Evolutionary conservation across 2,113 vertebrate genomes (phyloP).

Genomic region (Chaetops frenatus): DNA sequence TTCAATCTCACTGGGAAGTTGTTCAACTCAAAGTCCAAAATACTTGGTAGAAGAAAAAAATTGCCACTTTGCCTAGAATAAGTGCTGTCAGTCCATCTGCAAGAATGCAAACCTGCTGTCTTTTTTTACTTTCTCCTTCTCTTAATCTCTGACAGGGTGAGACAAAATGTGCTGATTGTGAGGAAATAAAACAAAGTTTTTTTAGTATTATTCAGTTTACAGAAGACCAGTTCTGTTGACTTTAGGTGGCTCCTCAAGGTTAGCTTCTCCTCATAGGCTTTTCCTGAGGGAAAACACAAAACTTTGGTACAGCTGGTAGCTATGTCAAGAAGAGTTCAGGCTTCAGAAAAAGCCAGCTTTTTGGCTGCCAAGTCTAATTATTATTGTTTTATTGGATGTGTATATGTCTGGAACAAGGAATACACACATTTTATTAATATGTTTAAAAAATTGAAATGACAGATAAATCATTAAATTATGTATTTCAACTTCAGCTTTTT

Average conservation of each 20-base stretch:
- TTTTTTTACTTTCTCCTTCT: background rate
- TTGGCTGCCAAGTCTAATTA: background rate
- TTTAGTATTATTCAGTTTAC: background rate
- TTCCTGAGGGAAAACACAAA: background rate
- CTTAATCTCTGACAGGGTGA: background rate
- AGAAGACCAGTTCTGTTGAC: background rate
- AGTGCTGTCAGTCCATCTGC: background rate
- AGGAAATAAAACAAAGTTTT: background rate
- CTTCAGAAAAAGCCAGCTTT: background rate
- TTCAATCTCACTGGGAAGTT: background rate
- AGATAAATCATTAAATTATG: background rate
- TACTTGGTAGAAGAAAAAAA: background rate
- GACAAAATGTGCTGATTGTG: background rate
- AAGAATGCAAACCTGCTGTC: background rate
- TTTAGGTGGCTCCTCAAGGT: background rate
- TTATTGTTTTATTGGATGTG: background rate
- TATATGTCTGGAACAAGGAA: background rate
- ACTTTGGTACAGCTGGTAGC: background rate
- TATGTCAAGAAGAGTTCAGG: background rate
- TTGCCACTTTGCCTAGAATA: rapidly evolving
- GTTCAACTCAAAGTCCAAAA: background rate
- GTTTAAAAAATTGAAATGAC: background rate
- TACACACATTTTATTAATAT: background rate
- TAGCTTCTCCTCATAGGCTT: background rate
- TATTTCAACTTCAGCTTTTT: background rate